Evolutionary conservation across 2,113 vertebrate genomes (phyloP).

Genomic region (Podarcis muralis): DNA sequence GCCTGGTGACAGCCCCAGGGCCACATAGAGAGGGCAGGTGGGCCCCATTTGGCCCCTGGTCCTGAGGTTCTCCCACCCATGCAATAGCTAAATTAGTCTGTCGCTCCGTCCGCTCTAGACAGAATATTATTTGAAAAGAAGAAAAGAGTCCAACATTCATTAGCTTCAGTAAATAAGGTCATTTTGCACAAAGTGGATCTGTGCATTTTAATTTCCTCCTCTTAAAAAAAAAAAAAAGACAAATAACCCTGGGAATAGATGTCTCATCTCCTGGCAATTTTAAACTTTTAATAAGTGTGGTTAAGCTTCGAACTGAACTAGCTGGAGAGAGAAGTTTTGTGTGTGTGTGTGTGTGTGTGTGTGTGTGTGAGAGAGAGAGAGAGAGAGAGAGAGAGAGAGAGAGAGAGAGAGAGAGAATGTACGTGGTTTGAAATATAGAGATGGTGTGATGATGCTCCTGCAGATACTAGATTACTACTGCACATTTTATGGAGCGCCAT

Average conservation of each 20-base stretch:
- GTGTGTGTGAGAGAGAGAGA: background rate
- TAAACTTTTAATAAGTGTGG: slow-evolving; percentile 7
- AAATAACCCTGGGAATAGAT: slow-evolving; percentile 4
- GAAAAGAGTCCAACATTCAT: slow-evolving; percentile 37
- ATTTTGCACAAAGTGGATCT: slow-evolving; percentile 6
- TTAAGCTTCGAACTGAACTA: background rate
- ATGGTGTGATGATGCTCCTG: background rate
- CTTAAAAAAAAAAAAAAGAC: background rate
- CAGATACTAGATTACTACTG: background rate
- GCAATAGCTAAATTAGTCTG: background rate
- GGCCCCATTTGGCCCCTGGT: no score
- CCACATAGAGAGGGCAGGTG: no score
- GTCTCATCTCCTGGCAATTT: slow-evolving; percentile 14
- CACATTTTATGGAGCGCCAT: background rate
- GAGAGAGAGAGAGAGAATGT: no score
- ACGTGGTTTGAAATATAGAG: background rate
- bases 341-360: background rate
- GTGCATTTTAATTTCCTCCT: slow-evolving; percentile 25
- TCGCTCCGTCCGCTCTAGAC: slow-evolving; percentile 33
- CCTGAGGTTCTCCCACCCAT: no score
- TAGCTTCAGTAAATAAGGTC: slow-evolving; percentile 54
- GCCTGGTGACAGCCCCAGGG: no score
- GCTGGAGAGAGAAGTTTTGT: background rate
- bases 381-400: no score
- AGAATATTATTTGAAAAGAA: slow-evolving; percentile 38